Evolutionary conservation across 2,888 invertebrate species (phyloP).

Genomic region (Volucella inanis): DNA sequence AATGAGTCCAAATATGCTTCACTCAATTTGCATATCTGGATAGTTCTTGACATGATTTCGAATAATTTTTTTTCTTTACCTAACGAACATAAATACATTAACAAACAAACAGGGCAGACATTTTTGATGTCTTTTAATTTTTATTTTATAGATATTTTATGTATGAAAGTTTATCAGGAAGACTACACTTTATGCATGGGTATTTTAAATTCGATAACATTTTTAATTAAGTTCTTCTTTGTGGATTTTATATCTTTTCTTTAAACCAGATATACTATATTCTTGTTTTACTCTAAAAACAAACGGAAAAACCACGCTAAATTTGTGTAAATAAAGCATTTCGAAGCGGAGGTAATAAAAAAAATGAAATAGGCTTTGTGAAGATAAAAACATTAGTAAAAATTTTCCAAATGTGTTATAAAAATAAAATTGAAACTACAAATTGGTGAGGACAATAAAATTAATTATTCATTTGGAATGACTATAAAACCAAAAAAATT

Average conservation of each 20-base stretch:
- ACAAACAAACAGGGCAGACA: not conserved
- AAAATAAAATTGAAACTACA: not conserved
- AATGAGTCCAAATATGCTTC: not conserved
- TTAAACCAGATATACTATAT: not conserved
- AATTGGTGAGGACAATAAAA: not conserved
- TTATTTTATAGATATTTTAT: too few species aligned
- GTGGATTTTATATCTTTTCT: slow-evolving; percentile 3
- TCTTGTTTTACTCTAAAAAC: not conserved
- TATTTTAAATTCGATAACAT: not conserved
- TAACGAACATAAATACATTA: not conserved
- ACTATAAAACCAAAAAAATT: too few species aligned
- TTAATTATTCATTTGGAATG: not conserved
- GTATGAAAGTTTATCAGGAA: not conserved
- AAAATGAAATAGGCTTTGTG: not conserved
- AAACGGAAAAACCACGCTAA: not conserved
- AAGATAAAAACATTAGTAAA: not conserved
- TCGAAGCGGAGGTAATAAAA: not conserved
- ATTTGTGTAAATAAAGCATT: not conserved
- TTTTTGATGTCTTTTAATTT: not conserved
- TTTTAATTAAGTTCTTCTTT: not conserved
- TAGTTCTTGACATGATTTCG: not conserved
- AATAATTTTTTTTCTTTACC: not conserved
- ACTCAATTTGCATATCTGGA: slow-evolving; percentile 1
- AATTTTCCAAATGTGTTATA: not conserved
- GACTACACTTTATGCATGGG: not conserved